Conservation (phyloP, 2,113 vertebrate genomes). For the Opisthocomus hoazin region DNA sequence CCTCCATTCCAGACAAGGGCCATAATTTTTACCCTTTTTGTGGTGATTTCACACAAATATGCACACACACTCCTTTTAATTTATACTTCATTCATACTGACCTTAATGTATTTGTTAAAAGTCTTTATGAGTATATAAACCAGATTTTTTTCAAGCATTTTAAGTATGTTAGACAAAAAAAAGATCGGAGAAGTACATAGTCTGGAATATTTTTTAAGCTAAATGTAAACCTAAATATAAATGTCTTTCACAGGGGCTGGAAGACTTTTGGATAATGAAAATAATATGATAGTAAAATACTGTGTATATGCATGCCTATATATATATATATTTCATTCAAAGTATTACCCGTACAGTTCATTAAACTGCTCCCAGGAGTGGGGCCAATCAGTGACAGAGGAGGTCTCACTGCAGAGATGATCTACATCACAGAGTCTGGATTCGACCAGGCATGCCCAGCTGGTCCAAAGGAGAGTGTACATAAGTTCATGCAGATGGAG, state of each 20-base stretch:
- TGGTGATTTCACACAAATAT: background rate
- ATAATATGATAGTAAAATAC: background rate
- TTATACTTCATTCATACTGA: background rate
- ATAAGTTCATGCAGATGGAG: rapidly evolving
- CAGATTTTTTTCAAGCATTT: background rate
- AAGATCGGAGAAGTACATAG: background rate
- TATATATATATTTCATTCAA: background rate
- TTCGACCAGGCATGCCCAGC: rapidly evolving
- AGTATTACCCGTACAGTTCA: background rate
- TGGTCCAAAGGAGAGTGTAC: rapidly evolving
- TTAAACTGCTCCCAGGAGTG: background rate
- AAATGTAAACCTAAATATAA: background rate
- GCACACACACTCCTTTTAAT: background rate
- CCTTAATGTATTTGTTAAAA: background rate
- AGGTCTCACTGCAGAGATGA: background rate
- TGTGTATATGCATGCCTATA: background rate
- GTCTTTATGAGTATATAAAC: background rate
- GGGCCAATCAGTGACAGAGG: background rate
- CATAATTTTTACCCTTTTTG: background rate
- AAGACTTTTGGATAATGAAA: background rate
- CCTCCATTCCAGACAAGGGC: background rate
- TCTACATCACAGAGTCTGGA: rapidly evolving
- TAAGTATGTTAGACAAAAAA: background rate
- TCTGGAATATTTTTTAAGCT: background rate
- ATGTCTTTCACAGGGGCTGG: background rate